Base-by-base conservation (phyloP, 1,140 invertebrate species). In the Lordiphosa mommai region DNA sequence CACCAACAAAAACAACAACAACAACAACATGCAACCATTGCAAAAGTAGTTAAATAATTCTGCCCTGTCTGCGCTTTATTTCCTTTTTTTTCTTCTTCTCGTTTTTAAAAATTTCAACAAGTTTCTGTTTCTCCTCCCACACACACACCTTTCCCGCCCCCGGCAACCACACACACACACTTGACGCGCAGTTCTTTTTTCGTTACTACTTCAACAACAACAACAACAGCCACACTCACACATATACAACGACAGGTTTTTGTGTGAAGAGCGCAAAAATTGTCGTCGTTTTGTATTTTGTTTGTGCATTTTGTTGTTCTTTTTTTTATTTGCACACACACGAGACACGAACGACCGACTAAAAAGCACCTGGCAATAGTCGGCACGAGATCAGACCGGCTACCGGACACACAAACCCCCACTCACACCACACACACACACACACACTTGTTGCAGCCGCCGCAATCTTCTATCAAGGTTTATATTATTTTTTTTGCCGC, bases 41-140 rank as follows among this genome's bases (percentile, higher is more conserved):
- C 76, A 84, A 71, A 43, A 82, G 77, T 82, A 82, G 76, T 82
- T 82, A 84, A 82, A 82, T 82, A 82, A 82, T 84, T 82, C 76
- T 82, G 76, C 76, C 76, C 76, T 82, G 76, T 82, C 76, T 82
- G 76, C 76, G 77, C 76, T 82, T 82, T 82, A 82, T 82, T 82
- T 82, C 76, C 76, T 72, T 80, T 72, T 80, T 73, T 77, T 68
- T 82, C 51, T 67, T 84, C 68, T 67, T 36, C 20, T 63, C 59
- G 64, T 51, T 61, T 56, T 61, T 36, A 41, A 40, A 20, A 60
- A 67, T 82, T 82, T 82, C 77, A 82, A 82, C 76, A 82, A 82
- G 76, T 82, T 82, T 80, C 61, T 53, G 58, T 77, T 65, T 56
- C 57, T 68, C 34, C 41, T 58, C 61, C 61, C 59, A 23, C 23